These are phyloP conservation scores for Perca flavescens DNA, from an alignment of 2,113 vertebrate genomes.

Conservation along the genomic window DNA sequence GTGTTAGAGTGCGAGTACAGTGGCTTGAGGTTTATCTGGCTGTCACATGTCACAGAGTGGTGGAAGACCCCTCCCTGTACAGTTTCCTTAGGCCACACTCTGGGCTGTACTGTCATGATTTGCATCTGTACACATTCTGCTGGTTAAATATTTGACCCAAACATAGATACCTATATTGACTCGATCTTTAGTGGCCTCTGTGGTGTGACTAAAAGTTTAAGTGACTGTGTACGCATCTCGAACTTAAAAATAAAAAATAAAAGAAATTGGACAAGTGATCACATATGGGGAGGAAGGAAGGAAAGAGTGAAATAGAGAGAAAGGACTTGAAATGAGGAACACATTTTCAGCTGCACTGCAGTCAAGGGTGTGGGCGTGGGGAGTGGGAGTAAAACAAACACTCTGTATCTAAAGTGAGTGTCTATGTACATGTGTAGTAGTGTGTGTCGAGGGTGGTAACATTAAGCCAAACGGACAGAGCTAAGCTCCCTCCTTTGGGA, in stretches of 20 bases:
- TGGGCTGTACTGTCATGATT: neutral
- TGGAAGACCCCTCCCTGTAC: constrained; percentile 33
- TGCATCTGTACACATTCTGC: neutral
- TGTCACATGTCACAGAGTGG: constrained; percentile 34
- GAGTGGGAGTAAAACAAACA: constrained; percentile 78
- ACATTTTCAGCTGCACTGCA: constrained; percentile 78
- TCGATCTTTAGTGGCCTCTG: constrained; percentile 21
- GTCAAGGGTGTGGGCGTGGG: constrained; percentile 68
- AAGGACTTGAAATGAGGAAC: constrained; percentile 73
- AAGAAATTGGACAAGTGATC: constrained; percentile 10
- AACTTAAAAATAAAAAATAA: neutral
- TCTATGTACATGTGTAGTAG: constrained; percentile 24
- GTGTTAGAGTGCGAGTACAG: constrained; percentile 19
- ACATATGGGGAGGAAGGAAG: constrained; percentile 51
- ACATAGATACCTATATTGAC: neutral
- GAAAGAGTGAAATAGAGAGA: constrained; percentile 44
- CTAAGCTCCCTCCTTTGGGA: constrained; percentile 43
- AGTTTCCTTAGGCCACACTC: constrained; percentile 7
- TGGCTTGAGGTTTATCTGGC: constrained; percentile 48
- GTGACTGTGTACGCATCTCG: neutral
- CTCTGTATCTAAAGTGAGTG: constrained; percentile 29
- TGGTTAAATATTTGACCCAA: constrained; percentile 4
- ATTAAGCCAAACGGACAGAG: constrained; percentile 45
- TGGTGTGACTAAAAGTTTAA: constrained; percentile 32
- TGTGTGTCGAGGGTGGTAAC: constrained; percentile 45